Evolutionary conservation across 2,888 invertebrate species (phyloP).

Genomic region (Orchesellides sinensis): DNA sequence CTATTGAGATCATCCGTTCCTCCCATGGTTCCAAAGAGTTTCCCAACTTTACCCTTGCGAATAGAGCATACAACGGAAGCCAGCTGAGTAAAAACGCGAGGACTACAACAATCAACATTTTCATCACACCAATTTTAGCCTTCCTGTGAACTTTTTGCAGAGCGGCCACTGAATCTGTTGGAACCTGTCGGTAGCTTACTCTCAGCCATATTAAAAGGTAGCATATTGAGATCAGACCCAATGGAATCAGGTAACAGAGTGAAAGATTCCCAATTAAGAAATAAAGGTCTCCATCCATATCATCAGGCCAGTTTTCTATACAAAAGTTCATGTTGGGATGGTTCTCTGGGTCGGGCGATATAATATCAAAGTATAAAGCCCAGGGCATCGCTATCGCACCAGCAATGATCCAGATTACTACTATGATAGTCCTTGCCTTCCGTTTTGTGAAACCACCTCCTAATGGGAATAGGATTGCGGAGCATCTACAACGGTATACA

Average conservation of each 20-base stretch:
- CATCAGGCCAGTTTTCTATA: conserved; percentile 91
- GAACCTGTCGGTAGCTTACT: conserved; percentile 91
- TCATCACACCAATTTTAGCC: conserved; percentile 82
- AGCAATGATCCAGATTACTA: conserved; percentile 93
- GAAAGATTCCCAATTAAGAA: conserved; percentile 93
- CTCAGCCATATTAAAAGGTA: conserved; percentile 95
- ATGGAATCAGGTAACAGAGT: conserved; percentile 93
- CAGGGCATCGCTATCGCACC: conserved; percentile 91
- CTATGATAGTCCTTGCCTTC: conserved; percentile 90
- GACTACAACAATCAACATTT: conserved; percentile 95
- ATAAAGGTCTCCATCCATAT: conserved; percentile 88
- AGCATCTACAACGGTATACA: conserved; percentile 84
- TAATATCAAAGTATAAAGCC: conserved; percentile 92
- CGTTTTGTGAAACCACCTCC: conserved; percentile 93
- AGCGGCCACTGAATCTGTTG: conserved; percentile 93
- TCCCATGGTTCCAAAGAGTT: conserved; percentile 86
- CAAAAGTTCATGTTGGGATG: conserved; percentile 86
- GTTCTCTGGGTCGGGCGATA: conserved; percentile 83
- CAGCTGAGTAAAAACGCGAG: conserved; percentile 95
- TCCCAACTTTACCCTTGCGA: conserved; percentile 90
- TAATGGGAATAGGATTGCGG: conserved; percentile 97
- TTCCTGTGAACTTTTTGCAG: conserved; percentile 96
- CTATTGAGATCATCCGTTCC: conserved; percentile 85
- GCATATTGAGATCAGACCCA: conserved; percentile 93
- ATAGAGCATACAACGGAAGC: conserved; percentile 94